phyloP scores from a whole-genome alignment of 2,113 vertebrate species.

The Pelecanoides urinatrix region DNA sequence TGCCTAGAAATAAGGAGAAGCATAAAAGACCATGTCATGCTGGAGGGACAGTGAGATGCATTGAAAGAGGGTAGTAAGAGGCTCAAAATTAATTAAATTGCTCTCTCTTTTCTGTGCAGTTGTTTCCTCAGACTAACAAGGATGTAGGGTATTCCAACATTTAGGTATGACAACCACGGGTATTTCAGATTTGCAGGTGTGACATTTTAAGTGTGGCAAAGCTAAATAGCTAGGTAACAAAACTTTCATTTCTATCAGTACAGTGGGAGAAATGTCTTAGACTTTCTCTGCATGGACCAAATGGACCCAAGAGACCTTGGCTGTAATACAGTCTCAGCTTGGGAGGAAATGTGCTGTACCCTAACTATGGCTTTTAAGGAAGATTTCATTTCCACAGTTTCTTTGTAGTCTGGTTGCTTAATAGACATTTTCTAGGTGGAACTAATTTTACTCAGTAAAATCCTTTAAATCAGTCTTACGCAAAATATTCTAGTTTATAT shows the following conservation, averaged over 20 bases:
- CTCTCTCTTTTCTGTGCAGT: neutral
- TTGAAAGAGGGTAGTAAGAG: neutral
- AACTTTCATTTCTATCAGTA: neutral
- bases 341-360: neutral
- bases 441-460: neutral
- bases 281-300: neutral
- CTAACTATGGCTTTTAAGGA: neutral
- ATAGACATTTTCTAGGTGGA: neutral
- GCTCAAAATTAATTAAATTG: neutral
- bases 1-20: neutral
- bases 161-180: neutral
- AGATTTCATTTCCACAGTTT: neutral
- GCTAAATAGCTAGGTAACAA: neutral
- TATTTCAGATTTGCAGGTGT: neutral
- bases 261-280: neutral
- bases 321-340: neutral
- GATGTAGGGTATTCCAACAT: neutral
- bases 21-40: neutral
- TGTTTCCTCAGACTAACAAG: neutral
- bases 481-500: neutral
- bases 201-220: neutral
- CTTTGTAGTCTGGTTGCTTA: neutral
- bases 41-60: neutral
- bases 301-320: neutral
- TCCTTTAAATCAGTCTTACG: neutral